Evolutionary conservation across 2,113 vertebrate species (phyloP), one percentile per base, ranked within the genome.

Genomic region (Ammospiza nelsoni): DNA sequence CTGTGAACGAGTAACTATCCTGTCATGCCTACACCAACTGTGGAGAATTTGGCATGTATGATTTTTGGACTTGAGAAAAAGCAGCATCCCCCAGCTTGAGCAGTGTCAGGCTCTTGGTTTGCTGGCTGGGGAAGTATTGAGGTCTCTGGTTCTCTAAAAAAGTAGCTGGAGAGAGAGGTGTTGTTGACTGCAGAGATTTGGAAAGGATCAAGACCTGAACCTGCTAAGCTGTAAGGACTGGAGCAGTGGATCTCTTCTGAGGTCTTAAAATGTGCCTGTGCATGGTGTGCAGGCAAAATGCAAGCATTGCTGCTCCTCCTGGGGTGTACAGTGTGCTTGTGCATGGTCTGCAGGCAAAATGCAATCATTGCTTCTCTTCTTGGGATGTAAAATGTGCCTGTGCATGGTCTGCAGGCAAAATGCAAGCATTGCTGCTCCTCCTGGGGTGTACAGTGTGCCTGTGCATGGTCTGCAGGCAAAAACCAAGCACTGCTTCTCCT

Each of bases 1-100:
- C 43, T 63, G 51, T 74, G 68, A 74, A 55, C 1, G 0, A 55
- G 52, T 41, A 65, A 72, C 37, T 65, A 31, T 19, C 58, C 81
- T 0, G 0, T 46, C 49, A 18, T 2, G 1, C 21, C 21, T 31
- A 24, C 4, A 37, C 29, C 39, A 68, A 0, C 52, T 48, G 66
- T 1, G 10, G 66, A 71, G 81, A 73, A 66, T 69, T 69, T 44
- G 25, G 69, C 52, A 61, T 4, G 2, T 80, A 14, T 33, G 76
- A 52, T 61, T 79, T 75, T 57, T 71, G 43, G 43, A 21, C 48
- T 71, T 74, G 39, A 37, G 44, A 35, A 61, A 79, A 78, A 33
- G 2, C 65, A 61, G 52, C 28, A 37, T 82, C 74, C 54, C 17
- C 37, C 18, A 1, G 24, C 62, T 23, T 41, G 51, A 52, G n/a